Percentiles rank a stretch among this genome's conserved stretches.
Conservation (phyloP, 2,797 vertebrate genomes). For the Sebastes steindachneri region DNA sequence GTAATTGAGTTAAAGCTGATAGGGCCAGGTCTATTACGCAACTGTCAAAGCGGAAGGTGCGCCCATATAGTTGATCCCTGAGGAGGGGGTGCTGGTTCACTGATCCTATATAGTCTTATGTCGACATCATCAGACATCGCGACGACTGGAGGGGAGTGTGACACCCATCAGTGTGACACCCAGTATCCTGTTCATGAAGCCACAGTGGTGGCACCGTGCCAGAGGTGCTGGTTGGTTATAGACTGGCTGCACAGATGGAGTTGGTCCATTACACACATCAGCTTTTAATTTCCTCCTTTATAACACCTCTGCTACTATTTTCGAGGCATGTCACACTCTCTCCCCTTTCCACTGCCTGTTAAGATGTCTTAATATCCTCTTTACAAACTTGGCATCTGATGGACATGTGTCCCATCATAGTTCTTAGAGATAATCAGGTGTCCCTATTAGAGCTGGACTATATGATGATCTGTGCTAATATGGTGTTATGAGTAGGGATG, state of each 20-base stretch:
- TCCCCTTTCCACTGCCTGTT: not conserved
- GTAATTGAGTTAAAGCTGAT: slow-evolving; percentile 36
- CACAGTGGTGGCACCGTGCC: slow-evolving; percentile 28
- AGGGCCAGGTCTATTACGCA: slow-evolving; percentile 74
- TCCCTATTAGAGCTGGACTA: not conserved
- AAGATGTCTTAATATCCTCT: not conserved
- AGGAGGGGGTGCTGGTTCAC: not conserved
- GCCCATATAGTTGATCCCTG: slow-evolving; percentile 46
- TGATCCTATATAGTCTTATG: not conserved
- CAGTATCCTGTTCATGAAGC: slow-evolving; percentile 17
- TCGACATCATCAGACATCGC: slow-evolving; percentile 41
- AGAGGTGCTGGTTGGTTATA: slow-evolving; percentile 9
- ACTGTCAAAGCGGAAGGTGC: slow-evolving; percentile 72
- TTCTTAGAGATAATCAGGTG: not conserved
- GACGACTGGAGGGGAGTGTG: slow-evolving; percentile 16
- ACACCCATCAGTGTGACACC: not conserved
- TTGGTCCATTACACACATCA: not conserved
- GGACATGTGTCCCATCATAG: not conserved
- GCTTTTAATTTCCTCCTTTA: not conserved
- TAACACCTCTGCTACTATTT: not conserved
- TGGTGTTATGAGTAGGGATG: not conserved
- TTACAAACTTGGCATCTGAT: not conserved
- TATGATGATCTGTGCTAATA: not conserved
- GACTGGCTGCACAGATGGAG: slow-evolving; percentile 28
- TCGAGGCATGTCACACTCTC: not conserved